Evolutionary conservation across 2,888 invertebrate species (phyloP).

Genomic region (Brachylomia viminalis): DNA sequence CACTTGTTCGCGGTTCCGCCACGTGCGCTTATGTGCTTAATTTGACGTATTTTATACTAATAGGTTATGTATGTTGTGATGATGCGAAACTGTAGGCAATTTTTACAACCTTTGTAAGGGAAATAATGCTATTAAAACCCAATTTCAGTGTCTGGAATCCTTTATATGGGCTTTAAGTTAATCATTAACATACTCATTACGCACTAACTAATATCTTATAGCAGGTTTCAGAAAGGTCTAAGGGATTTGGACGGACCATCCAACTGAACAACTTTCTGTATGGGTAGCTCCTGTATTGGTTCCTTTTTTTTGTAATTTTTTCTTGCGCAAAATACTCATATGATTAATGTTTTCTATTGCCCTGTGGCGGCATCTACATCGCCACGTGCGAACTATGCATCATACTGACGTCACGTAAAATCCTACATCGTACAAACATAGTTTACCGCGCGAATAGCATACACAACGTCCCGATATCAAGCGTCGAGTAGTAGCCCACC

Average conservation of each 20-base stretch:
- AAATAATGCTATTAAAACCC: background rate
- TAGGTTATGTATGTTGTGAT: background rate
- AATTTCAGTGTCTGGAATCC: background rate
- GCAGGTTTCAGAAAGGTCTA: background rate
- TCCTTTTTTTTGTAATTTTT: background rate
- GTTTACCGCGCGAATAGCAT: no score
- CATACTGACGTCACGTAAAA: no score
- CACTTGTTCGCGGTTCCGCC: conserved; percentile 2
- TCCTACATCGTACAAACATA: no score
- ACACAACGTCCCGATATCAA: no score
- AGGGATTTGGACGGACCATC: background rate
- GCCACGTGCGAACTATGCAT: no score
- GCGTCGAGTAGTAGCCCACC: no score
- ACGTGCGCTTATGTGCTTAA: background rate
- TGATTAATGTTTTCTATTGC: background rate
- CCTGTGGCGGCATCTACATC: no score
- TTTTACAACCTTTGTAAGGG: background rate
- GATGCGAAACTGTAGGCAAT: background rate
- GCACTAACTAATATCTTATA: background rate
- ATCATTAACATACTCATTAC: background rate
- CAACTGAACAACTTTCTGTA: background rate
- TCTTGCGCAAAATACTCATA: background rate
- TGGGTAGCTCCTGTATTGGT: background rate
- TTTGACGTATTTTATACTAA: background rate
- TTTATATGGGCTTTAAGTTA: background rate